Conservation (phyloP, 2,113 vertebrate genomes). For the Aegotheles bennettii region DNA sequence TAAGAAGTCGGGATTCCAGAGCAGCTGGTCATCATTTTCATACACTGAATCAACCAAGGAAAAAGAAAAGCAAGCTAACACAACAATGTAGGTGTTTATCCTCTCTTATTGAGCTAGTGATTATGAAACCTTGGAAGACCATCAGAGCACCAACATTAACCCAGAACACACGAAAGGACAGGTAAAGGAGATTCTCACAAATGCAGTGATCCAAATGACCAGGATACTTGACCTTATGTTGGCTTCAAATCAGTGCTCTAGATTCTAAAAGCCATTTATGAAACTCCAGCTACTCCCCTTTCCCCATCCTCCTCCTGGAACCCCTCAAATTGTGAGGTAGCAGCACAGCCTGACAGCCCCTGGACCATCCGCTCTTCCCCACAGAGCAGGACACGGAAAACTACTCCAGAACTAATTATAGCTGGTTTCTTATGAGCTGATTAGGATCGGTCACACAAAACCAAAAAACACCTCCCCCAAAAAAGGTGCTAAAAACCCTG, state of each 20-base stretch:
- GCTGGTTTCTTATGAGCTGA: background rate
- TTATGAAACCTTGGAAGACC: background rate
- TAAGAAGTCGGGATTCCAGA: conserved; percentile 93
- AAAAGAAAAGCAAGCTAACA: background rate
- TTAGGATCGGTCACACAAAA: too few species aligned
- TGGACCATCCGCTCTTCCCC: background rate
- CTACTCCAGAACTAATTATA: background rate
- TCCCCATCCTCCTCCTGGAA: background rate
- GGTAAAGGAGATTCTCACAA: rapidly evolving
- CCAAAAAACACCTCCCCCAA: background rate
- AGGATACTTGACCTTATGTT: too few species aligned
- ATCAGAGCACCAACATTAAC: background rate
- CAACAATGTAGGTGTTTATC: background rate
- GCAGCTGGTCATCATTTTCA: conserved; percentile 95
- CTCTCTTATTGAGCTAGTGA: too few species aligned
- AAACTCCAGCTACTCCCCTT: background rate
- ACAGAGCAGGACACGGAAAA: background rate
- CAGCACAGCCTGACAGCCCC: background rate
- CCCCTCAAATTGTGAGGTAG: background rate
- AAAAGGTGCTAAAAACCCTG: background rate
- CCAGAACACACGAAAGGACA: background rate
- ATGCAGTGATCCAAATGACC: background rate
- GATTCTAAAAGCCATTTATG: background rate
- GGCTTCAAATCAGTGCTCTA: background rate
- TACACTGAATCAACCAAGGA: conserved; percentile 74